These are phyloP conservation scores for Macropodus opercularis DNA, from an alignment of 2,797 vertebrate genomes.

Conservation along the genomic window DNA sequence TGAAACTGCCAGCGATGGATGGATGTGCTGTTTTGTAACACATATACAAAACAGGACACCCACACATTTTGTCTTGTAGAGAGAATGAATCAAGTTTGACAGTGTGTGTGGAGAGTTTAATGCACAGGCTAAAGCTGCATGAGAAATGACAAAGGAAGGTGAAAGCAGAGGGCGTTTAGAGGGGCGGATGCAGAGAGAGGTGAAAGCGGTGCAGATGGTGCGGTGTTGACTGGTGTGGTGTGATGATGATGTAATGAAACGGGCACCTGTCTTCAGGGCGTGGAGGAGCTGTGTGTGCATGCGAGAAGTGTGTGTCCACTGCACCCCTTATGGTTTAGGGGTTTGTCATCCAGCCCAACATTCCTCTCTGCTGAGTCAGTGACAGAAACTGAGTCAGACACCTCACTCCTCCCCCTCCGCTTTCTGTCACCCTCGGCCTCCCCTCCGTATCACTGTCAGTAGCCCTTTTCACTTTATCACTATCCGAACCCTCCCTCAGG, in stretches of 20 bases:
- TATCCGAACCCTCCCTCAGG: constrained; percentile 40
- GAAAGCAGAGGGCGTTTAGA: constrained; percentile 34
- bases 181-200: constrained; percentile 11
- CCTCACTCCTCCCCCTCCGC: constrained; percentile 40
- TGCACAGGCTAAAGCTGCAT: constrained; percentile 7
- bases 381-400: constrained; percentile 71
- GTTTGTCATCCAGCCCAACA: constrained; percentile 80
- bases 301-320: constrained; percentile 8
- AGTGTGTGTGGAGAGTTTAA: constrained; percentile 10
- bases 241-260: constrained; percentile 76
- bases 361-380: constrained; percentile 82
- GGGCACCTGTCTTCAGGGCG: constrained; percentile 71
- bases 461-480: constrained; percentile 66
- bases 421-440: constrained; percentile 59
- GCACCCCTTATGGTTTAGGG: constrained; percentile 58
- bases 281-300: constrained; percentile 34
- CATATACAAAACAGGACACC: background rate
- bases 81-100: constrained; percentile 7
- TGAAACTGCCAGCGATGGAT: background rate
- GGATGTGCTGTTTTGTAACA: background rate
- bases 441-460: constrained; percentile 61
- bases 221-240: constrained; percentile 54
- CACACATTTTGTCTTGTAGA: constrained; percentile 18
- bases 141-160: constrained; percentile 30
- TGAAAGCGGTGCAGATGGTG: constrained; percentile 51